Evolutionary conservation across 2,113 vertebrate genomes (phyloP).

Genomic region (Meleagris gallopavo): DNA sequence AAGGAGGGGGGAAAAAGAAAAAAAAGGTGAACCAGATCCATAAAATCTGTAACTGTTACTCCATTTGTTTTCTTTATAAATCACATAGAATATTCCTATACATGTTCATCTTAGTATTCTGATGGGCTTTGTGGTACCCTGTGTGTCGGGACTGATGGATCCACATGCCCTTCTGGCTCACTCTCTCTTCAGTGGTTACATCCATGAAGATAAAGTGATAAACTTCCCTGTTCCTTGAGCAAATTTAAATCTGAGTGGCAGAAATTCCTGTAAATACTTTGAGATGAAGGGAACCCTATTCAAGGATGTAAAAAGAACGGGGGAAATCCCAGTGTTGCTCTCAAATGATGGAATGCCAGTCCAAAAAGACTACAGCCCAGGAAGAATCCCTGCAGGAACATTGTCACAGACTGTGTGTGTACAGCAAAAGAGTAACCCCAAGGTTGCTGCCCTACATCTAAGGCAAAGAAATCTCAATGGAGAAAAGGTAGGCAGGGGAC

Average conservation of each 20-base stretch:
- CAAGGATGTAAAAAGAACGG: neutral
- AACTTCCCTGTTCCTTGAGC: neutral
- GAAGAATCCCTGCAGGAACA: neutral
- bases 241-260: neutral
- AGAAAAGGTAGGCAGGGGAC: neutral
- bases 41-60: neutral
- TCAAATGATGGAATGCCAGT: neutral
- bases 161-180: neutral
- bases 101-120: neutral
- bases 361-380: neutral
- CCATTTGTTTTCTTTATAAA: neutral
- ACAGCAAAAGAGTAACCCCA: neutral
- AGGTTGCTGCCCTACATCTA: rapidly evolving
- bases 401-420: neutral
- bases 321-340: neutral
- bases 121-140: neutral
- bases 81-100: neutral
- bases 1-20: neutral
- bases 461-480: neutral
- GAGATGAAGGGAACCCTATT: neutral
- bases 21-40: neutral
- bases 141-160: neutral
- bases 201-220: neutral
- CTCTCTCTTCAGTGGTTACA: neutral
- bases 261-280: neutral